Conservation (phyloP, 2,113 vertebrate species). For the Phocoena phocoena region DNA sequence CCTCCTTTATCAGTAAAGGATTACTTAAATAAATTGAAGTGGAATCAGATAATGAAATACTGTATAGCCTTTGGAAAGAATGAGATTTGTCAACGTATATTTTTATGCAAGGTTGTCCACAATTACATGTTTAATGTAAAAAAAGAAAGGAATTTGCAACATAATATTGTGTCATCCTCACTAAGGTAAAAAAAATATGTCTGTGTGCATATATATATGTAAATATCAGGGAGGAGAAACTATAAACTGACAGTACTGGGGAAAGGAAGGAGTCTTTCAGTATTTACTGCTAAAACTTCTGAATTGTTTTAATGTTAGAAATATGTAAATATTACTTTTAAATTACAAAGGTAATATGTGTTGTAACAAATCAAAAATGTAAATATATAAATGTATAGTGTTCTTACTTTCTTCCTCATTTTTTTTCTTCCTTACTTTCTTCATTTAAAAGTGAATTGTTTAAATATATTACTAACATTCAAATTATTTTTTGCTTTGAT, state of each 20-base stretch:
- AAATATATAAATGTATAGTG: not conserved
- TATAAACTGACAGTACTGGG: not conserved
- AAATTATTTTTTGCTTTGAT: not conserved
- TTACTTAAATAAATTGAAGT: conserved; percentile 19
- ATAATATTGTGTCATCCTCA: not conserved
- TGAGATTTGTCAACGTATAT: not conserved
- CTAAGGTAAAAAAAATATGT: not conserved
- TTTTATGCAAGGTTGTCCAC: not conserved
- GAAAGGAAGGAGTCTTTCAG: not conserved
- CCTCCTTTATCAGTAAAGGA: not conserved
- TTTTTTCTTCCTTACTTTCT: not conserved
- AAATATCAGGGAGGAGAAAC: not conserved
- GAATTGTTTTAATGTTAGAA: not conserved
- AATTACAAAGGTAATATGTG: not conserved
- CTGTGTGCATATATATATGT: not conserved
- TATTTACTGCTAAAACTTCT: not conserved
- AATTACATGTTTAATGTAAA: not conserved
- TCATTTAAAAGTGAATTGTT: not conserved
- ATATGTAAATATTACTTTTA: not conserved
- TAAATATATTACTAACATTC: conserved; percentile 22
- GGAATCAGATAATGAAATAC: not conserved
- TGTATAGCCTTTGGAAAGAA: not conserved
- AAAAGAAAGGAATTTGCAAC: not conserved
- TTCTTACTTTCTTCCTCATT: not conserved
- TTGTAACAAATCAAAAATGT: not conserved